Evolutionary conservation across 2,797 vertebrate species (phyloP).

Genomic region (Triplophysa yarkandensis): DNA sequence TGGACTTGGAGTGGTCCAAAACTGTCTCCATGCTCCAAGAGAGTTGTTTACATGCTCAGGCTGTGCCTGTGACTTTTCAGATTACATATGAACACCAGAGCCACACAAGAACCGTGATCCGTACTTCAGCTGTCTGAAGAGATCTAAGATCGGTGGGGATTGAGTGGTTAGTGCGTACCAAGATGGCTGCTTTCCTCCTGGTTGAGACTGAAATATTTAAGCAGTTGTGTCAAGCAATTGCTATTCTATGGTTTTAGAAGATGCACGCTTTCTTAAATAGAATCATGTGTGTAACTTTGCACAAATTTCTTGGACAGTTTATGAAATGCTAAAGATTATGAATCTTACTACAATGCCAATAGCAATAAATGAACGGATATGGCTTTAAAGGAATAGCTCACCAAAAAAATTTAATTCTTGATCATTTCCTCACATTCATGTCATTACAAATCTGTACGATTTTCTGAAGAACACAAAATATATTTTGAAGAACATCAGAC

Average conservation of each 20-base stretch:
- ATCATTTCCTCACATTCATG: too few species aligned
- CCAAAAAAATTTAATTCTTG: too few species aligned
- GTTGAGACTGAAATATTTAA: background rate
- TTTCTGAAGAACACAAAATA: too few species aligned
- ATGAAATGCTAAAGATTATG: background rate
- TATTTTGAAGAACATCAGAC: too few species aligned
- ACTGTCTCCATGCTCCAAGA: background rate
- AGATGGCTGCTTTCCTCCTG: background rate
- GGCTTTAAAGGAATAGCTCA: background rate
- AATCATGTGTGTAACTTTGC: background rate
- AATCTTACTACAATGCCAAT: background rate
- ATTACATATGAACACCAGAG: background rate
- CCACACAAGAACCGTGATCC: background rate
- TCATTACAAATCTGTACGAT: too few species aligned
- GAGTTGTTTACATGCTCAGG: conserved; percentile 24
- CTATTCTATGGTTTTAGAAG: background rate
- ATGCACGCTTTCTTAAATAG: background rate
- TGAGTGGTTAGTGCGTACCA: background rate
- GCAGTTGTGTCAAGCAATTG: background rate
- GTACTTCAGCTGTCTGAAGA: background rate
- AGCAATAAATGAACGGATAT: background rate
- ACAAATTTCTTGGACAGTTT: background rate
- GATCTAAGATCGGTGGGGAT: background rate
- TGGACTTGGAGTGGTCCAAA: background rate
- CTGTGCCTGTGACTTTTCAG: conserved; percentile 21